Conservation (phyloP, 2,797 vertebrate species). For the Microcaecilia unicolor region DNA sequence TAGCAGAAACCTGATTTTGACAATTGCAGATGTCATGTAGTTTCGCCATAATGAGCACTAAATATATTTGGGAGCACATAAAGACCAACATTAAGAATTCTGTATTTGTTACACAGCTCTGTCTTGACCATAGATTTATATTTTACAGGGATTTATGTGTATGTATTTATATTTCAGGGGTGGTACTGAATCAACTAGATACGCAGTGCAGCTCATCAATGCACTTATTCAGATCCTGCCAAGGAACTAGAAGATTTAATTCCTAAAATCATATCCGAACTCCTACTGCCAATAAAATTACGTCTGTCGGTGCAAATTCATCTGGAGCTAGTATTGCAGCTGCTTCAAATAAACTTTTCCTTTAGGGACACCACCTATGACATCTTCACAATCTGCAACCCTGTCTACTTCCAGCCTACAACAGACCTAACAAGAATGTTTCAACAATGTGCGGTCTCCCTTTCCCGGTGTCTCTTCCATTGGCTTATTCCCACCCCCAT, state of each 20-base stretch:
- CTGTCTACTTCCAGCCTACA: slow-evolving; percentile 72
- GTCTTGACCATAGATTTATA: too few species aligned
- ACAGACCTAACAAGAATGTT: slow-evolving; percentile 83
- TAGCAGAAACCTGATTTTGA: too few species aligned
- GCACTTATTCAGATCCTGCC: slow-evolving; percentile 97
- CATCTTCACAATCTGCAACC: slow-evolving; percentile 81
- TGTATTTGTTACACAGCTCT: too few species aligned
- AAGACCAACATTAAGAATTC: too few species aligned
- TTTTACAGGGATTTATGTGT: too few species aligned
- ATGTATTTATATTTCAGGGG: slow-evolving; percentile 60
- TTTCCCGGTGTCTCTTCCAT: slow-evolving; percentile 85
- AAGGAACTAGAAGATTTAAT: slow-evolving; percentile 98
- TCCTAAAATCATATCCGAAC: slow-evolving; percentile 94
- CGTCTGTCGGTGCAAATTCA: slow-evolving; percentile 72
- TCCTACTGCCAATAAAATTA: slow-evolving; percentile 72
- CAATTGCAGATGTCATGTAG: too few species aligned
- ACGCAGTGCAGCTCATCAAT: slow-evolving; percentile 95
- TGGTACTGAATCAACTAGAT: slow-evolving; percentile 91
- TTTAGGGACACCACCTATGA: slow-evolving; percentile 68
- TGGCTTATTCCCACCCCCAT: slow-evolving; percentile 93
- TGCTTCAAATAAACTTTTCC: slow-evolving; percentile 80
- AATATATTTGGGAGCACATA: too few species aligned
- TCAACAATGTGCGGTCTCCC: slow-evolving; percentile 81
- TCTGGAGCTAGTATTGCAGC: slow-evolving; percentile 70
- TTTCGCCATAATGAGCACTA: too few species aligned